phyloP scores from a whole-genome alignment of 2,113 vertebrate species.

The Sturnira hondurensis region DNA sequence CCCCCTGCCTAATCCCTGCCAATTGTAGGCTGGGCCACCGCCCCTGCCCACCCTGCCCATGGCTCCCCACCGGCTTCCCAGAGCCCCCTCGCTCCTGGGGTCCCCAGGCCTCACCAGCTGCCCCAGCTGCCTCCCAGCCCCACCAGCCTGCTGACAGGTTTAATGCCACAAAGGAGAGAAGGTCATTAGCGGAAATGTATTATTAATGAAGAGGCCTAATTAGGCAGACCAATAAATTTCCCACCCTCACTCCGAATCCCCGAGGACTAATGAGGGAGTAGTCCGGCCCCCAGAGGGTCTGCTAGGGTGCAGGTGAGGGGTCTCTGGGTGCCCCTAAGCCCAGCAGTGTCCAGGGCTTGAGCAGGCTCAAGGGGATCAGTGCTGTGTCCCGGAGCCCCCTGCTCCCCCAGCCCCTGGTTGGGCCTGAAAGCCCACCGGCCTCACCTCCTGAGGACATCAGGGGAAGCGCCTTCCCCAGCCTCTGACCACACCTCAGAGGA shows the following conservation, averaged over 20 bases:
- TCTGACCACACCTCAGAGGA: background rate
- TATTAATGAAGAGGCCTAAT: slow-evolving; percentile 5
- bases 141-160: background rate
- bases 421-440: background rate
- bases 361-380: background rate
- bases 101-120: too few relatives aligned
- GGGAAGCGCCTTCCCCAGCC: background rate
- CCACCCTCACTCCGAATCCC: background rate
- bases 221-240: background rate
- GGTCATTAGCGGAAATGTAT: slow-evolving; percentile 41
- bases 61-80: background rate
- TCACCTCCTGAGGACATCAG: too few relatives aligned
- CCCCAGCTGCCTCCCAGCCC: background rate
- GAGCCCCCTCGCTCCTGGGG: too few relatives aligned
- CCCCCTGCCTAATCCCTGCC: background rate
- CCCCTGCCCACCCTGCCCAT: too few relatives aligned
- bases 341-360: too few relatives aligned
- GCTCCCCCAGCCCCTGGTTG: accelerated
- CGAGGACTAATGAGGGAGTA: background rate
- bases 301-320: background rate
- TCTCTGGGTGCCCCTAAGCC: background rate
- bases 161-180: slow-evolving; percentile 38
- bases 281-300: background rate
- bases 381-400: accelerated
- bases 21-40: background rate